Percentiles rank a stretch among this genome's conserved stretches.
phyloP scores from a whole-genome alignment of 92 coral and sea anemone species.

The Zoanthus solanderi region DNA sequence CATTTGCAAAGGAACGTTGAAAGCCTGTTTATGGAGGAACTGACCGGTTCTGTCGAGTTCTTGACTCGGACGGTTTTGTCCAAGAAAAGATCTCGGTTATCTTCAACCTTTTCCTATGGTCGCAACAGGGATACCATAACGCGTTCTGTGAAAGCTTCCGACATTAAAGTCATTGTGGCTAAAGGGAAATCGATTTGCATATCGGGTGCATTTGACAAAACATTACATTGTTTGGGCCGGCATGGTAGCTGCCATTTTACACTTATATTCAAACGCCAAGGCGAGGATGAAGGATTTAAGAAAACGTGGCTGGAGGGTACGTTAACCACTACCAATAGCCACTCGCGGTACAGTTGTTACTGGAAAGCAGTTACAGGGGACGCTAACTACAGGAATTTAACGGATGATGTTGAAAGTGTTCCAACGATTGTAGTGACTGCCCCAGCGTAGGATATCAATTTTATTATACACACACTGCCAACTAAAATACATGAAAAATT shows the following conservation, averaged over 20 bases:
- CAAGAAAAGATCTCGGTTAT: not conserved
- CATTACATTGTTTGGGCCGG: constrained; percentile 18
- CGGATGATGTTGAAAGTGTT: not conserved
- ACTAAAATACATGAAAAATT: too few species aligned
- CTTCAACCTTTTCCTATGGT: not conserved
- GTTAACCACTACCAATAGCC: not conserved
- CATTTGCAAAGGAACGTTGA: not conserved
- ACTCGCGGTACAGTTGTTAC: constrained; percentile 2
- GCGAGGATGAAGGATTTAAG: not conserved
- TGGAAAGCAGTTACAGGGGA: constrained; percentile 36
- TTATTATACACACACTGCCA: too few species aligned
- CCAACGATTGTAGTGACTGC: constrained; percentile 29
- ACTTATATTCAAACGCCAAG: constrained; percentile 5
- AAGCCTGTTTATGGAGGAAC: not conserved
- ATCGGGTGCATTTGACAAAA: constrained; percentile 17
- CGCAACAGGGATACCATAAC: not conserved
- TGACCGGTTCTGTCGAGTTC: constrained; percentile 27
- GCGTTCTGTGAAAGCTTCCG: constrained; percentile 13
- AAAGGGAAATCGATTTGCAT: constrained; percentile 1
- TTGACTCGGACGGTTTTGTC: constrained; percentile 6
- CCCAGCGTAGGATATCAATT: not conserved
- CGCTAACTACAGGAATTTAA: not conserved
- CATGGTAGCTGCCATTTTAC: not conserved
- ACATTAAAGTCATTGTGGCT: not conserved
- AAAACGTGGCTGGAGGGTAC: constrained; percentile 20